phyloP scores from a whole-genome alignment of 2,797 vertebrate species.

The Clamator glandarius region DNA sequence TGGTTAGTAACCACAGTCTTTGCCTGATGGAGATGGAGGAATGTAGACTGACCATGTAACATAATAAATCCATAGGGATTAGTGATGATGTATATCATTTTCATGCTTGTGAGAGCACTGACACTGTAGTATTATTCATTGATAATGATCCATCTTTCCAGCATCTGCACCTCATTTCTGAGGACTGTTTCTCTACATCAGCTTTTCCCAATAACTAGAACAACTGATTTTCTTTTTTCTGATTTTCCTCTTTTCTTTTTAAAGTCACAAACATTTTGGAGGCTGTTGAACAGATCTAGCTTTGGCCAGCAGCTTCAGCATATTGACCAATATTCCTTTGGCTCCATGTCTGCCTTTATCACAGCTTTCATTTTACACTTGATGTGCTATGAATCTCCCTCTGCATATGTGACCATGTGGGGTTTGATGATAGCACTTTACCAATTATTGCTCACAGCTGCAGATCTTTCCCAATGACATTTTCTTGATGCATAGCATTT shows the following conservation, averaged over 20 bases:
- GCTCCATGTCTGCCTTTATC: slow-evolving; percentile 5
- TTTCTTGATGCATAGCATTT: slow-evolving; percentile 24
- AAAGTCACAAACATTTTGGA: neutral
- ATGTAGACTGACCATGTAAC: neutral
- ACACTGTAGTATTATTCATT: slow-evolving; percentile 36
- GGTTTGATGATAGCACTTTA: slow-evolving; percentile 62
- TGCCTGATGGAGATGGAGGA: slow-evolving; percentile 21
- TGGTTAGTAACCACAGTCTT: neutral
- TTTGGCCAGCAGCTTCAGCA: neutral
- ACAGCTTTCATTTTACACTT: slow-evolving; percentile 61
- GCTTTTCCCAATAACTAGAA: neutral
- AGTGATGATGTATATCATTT: slow-evolving; percentile 49
- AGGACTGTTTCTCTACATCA: neutral
- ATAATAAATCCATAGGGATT: slow-evolving; percentile 41
- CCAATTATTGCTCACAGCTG: slow-evolving; percentile 69
- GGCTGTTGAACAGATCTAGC: neutral
- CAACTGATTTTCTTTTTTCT: neutral
- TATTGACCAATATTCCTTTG: slow-evolving; percentile 43
- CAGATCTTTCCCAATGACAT: slow-evolving; percentile 58
- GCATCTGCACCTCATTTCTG: slow-evolving; percentile 49
- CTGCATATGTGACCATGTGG: slow-evolving; percentile 58
- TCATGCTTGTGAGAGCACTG: slow-evolving; percentile 52
- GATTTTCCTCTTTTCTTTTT: slow-evolving; percentile 1
- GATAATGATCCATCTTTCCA: slow-evolving; percentile 47
- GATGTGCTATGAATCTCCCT: slow-evolving; percentile 38